Conservation (phyloP, 1,140 invertebrate species). For the Halesus radiatus region DNA sequence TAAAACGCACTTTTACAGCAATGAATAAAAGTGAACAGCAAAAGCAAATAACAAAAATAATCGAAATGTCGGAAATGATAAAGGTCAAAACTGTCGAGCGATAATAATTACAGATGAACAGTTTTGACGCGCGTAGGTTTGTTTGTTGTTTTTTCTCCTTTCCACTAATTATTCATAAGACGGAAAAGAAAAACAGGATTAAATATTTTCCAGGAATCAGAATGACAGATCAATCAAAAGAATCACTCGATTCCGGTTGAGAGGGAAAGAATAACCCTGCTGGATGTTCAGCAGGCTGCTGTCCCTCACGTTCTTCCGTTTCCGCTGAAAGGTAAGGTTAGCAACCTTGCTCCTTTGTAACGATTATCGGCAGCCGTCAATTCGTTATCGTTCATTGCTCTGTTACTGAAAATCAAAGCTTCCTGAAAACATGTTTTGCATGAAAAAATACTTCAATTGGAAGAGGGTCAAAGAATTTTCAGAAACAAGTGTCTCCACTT, state of each 20-base stretch:
- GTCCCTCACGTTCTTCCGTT: conserved; percentile 31
- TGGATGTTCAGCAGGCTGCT: not conserved
- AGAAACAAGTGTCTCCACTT: too few relatives aligned
- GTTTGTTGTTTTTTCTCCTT: not conserved
- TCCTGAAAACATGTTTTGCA: too few relatives aligned
- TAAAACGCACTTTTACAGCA: not conserved
- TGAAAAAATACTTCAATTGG: too few relatives aligned
- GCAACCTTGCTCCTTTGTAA: not conserved
- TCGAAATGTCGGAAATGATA: not conserved
- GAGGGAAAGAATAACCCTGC: not conserved
- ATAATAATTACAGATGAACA: not conserved
- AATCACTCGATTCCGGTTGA: not conserved
- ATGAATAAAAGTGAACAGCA: not conserved
- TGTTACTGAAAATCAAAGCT: too few relatives aligned
- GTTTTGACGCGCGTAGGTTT: not conserved
- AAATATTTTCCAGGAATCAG: not conserved
- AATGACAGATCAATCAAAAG: not conserved
- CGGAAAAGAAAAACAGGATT: not conserved
- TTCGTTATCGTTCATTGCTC: too few relatives aligned
- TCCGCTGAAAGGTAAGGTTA: conserved; percentile 20
- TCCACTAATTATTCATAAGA: not conserved
- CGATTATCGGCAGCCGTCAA: too few relatives aligned
- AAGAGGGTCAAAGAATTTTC: too few relatives aligned
- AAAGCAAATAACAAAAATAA: not conserved
- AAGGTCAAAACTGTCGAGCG: not conserved